Evolutionary conservation across 2,888 invertebrate genomes (phyloP).

Genomic region (Limenitis camilla): DNA sequence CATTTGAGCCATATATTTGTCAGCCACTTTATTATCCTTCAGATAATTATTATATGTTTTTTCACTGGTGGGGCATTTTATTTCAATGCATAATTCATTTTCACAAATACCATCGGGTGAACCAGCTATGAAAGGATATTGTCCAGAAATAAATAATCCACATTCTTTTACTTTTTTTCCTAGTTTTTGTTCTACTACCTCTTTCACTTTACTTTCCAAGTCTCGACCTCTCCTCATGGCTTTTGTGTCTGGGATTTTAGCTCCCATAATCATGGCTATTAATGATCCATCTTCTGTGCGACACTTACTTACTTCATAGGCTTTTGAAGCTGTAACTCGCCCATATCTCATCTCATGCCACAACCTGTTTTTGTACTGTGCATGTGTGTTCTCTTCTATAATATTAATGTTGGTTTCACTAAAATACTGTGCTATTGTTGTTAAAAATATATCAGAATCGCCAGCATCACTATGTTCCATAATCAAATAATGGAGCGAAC

Average conservation of each 20-base stretch:
- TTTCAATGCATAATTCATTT: conserved; percentile 18
- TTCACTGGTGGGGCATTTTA: conserved; percentile 18
- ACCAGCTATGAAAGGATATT: conserved; percentile 21
- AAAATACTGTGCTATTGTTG: not conserved
- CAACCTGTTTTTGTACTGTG: conserved; percentile 12
- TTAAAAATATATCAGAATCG: not conserved
- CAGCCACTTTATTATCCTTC: conserved; percentile 11
- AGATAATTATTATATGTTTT: conserved; percentile 22
- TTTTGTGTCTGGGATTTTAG: conserved; percentile 22
- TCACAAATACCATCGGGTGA: conserved; percentile 22
- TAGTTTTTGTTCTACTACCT: not conserved
- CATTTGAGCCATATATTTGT: conserved; percentile 18
- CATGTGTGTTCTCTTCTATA: conserved; percentile 10
- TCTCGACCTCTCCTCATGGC: too few relatives aligned
- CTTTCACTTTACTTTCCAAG: conserved; percentile 1
- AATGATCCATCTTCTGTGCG: conserved; percentile 18
- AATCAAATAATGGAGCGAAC: not conserved
- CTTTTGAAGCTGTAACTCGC: conserved; percentile 23
- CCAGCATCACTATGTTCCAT: not conserved
- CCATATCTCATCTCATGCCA: conserved; percentile 20
- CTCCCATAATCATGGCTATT: conserved; percentile 19
- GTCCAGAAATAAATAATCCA: too few relatives aligned
- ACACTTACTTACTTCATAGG: conserved; percentile 21
- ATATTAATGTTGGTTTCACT: not conserved
- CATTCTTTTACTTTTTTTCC: conserved; percentile 11